Evolutionary conservation across 53 echinoderm and acorn worm genomes (phyloP), one percentile per base, ranked within the genome.

Genomic region (Temnopleurus reevesii): DNA sequence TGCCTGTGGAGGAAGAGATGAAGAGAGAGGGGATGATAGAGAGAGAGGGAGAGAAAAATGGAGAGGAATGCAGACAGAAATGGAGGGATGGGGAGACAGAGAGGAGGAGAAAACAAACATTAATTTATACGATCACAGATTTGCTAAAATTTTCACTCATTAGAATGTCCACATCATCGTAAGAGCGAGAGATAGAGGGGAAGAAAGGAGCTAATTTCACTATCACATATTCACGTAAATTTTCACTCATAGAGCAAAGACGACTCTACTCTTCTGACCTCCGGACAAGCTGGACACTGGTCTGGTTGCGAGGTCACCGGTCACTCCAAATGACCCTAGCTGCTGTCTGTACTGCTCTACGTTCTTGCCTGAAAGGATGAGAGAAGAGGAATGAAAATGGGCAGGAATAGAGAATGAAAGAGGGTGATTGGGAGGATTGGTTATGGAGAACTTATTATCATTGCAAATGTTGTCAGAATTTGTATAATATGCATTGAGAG

Each of bases 231-330:
- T n/a, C n/a, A n/a, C n/a, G n/a, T n/a, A n/a, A n/a, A n/a, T n/a
- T n/a, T n/a, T n/a, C n/a, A n/a, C n/a, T n/a, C n/a, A n/a, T n/a
- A 94, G 76, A 55, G 99, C 92, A 89, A 99, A 99, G 53, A 96
- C 96, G 24, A 99, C 99, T 82, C 99, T 90, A 46, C 99, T 99
- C 87, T 99, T 99, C 85, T 99, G 99, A 18, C 99, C 99, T 90
- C 99, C 99, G 6, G 99, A 99, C 21, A 99, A 77, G 82, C 96
- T 99, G 45, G 98, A 89, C 77, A 98, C 94, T 55, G 94, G 55
- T 45, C 96, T 93, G 12, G 93, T 94, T 43, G 99, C 99, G 5
- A 96, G 90, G 34, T 99, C 96, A n/a, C 99, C 96, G 3, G 93
- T 93, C 47, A 96, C 94, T 30, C 99, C 99, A 81, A 94, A 99